Conservation (phyloP, 2,888 invertebrate genomes). For the Lepetodrilus schrolli region DNA sequence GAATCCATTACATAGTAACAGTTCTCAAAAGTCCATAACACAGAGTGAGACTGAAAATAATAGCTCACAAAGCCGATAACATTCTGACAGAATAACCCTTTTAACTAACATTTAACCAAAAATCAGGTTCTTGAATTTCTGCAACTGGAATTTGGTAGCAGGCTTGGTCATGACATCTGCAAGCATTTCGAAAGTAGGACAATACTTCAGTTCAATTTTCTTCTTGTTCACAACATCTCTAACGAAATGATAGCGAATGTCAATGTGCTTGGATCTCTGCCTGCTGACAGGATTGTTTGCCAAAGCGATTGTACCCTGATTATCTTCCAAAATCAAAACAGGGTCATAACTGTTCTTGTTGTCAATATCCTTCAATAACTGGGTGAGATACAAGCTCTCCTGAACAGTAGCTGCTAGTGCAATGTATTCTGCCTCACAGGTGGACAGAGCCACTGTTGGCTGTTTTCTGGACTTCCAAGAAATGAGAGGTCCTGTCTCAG, state of each 20-base stretch:
- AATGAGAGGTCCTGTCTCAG: constrained; percentile 31
- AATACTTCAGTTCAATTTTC: background rate
- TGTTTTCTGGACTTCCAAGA: constrained; percentile 41
- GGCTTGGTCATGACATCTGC: no score
- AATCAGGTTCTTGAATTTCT: no score
- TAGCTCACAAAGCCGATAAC: no score
- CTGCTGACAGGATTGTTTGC: constrained; percentile 40
- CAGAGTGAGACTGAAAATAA: no score
- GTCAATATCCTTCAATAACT: background rate
- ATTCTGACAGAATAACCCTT: no score
- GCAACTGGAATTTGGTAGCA: no score
- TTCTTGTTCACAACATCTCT: constrained; percentile 5
- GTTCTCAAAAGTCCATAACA: no score
- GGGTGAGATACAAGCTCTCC: constrained; percentile 33
- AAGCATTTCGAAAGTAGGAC: background rate
- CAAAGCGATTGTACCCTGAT: constrained; percentile 45
- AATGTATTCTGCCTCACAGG: constrained; percentile 53
- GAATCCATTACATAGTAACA: no score
- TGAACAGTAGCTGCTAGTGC: constrained; percentile 45
- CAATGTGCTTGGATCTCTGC: constrained; percentile 48
- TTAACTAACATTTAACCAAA: no score
- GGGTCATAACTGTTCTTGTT: background rate
- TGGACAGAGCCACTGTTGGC: constrained; percentile 42
- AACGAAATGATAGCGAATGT: constrained; percentile 41
- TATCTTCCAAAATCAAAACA: constrained; percentile 34